A percentile compares a stretch with the other conserved stretches of the same genome.
These are phyloP conservation scores for Callaeas wilsoni DNA, from an alignment of 2,113 vertebrate species.

Conservation along the genomic window DNA sequence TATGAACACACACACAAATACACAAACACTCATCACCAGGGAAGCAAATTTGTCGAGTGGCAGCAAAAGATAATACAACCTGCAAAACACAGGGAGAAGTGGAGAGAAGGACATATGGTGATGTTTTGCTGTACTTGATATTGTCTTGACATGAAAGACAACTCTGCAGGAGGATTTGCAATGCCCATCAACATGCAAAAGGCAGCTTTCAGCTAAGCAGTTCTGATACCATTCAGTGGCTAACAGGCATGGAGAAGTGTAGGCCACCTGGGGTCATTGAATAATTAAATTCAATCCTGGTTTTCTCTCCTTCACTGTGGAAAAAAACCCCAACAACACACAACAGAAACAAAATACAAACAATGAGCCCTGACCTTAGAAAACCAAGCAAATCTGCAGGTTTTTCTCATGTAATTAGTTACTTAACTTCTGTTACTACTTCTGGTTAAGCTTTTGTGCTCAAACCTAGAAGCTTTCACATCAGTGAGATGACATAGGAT, in stretches of 20 bases:
- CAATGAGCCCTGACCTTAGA: background rate
- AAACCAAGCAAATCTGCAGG: conserved; percentile 15
- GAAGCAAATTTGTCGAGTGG: background rate
- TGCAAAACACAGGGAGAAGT: conserved; percentile 13
- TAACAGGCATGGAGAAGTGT: conserved; percentile 57
- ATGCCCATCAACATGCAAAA: conserved; percentile 52
- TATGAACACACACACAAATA: background rate
- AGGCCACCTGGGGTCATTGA: conserved; percentile 31
- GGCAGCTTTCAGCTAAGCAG: conserved; percentile 38
- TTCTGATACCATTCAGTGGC: conserved; percentile 17
- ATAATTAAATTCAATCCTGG: conserved; percentile 60
- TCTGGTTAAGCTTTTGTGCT: conserved; percentile 34
- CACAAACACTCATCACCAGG: background rate
- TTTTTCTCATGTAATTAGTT: conserved; percentile 39
- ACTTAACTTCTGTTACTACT: background rate
- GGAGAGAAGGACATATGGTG: conserved; percentile 26
- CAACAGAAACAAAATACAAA: background rate
- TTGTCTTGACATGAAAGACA: conserved; percentile 58
- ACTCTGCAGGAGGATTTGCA: conserved; percentile 48
- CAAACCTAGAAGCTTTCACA: background rate
- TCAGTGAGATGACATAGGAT: background rate
- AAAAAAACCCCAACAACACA: background rate
- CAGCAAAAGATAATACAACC: conserved; percentile 29
- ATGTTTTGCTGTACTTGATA: conserved; percentile 46
- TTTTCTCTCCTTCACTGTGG: background rate